Percentiles rank a stretch among this genome's conserved stretches.
Conservation (phyloP, 2,113 vertebrate genomes). For the Festucalex cinctus region DNA sequence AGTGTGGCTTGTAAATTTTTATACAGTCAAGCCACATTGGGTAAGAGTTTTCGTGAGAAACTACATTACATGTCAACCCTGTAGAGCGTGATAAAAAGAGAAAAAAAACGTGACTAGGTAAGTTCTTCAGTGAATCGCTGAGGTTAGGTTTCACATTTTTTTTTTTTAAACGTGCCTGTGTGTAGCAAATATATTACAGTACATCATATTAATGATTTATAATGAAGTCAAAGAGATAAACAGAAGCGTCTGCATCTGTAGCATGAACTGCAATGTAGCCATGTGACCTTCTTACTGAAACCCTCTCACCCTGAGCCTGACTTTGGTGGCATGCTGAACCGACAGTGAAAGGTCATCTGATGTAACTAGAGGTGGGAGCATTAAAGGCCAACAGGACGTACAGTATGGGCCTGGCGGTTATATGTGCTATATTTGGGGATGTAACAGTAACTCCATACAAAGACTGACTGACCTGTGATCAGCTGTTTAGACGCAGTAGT, state of each 20-base stretch:
- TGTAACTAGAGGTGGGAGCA: constrained; percentile 76
- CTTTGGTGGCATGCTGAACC: constrained; percentile 40
- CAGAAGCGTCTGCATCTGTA: not conserved
- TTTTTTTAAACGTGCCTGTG: too few species aligned
- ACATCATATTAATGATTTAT: not conserved
- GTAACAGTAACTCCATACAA: constrained; percentile 42
- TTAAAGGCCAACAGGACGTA: constrained; percentile 75
- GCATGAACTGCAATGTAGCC: constrained; percentile 28
- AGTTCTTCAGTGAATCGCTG: too few species aligned
- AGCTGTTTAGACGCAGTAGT: not conserved
- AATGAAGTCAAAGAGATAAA: not conserved
- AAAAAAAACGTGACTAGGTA: not conserved
- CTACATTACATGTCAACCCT: too few species aligned
- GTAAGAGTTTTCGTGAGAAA: too few species aligned
- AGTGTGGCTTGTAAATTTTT: too few species aligned
- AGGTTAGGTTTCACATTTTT: not conserved
- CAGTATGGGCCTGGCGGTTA: constrained; percentile 14
- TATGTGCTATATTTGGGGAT: constrained; percentile 44
- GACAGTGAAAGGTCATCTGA: constrained; percentile 68
- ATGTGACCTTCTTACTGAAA: constrained; percentile 57
- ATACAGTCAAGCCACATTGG: too few species aligned
- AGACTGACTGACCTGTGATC: constrained; percentile 27
- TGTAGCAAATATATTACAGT: not conserved
- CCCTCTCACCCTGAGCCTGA: constrained; percentile 34
- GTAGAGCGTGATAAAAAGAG: not conserved